These are phyloP conservation scores for Brachionus calyciflorus DNA, from an alignment of 1,140 invertebrate genomes.

Conservation along the genomic window DNA sequence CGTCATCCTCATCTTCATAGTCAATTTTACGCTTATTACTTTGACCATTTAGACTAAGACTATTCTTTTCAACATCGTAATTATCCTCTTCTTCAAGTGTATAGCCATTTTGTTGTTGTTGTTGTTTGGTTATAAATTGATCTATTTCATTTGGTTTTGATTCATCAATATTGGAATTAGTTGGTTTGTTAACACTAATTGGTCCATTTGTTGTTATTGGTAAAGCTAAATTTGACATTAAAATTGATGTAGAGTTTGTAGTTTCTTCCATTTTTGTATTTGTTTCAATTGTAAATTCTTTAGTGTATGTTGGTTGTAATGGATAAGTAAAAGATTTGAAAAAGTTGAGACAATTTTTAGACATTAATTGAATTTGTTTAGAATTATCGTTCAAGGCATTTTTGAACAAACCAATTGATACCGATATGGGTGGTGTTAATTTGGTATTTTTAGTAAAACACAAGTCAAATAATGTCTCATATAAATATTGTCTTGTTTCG, in stretches of 20 bases:
- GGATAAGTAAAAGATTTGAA: conserved; percentile 9
- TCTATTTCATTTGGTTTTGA: neutral
- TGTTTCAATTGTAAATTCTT: neutral
- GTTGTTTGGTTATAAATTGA: neutral
- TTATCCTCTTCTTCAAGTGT: neutral
- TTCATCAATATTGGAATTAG: too few species aligned
- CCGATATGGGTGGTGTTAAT: conserved; percentile 1
- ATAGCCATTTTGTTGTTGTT: neutral
- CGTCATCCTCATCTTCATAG: neutral
- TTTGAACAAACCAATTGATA: conserved; percentile 4
- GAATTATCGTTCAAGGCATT: neutral
- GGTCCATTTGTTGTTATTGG: neutral
- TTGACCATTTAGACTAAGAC: neutral
- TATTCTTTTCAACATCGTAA: neutral
- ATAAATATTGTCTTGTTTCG: neutral
- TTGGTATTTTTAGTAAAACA: conserved; percentile 7
- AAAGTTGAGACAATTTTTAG: neutral
- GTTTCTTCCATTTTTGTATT: neutral
- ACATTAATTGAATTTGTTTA: neutral
- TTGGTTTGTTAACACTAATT: too few species aligned
- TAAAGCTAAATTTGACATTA: neutral
- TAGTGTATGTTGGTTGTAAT: neutral
- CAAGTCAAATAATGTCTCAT: conserved; percentile 15
- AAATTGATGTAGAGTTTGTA: neutral
- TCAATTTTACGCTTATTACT: neutral